A percentile compares a stretch with the other conserved stretches of the same genome.
Evolutionary conservation across 2,113 vertebrate genomes (phyloP).

Genomic region (Ranitomeya imitator): DNA sequence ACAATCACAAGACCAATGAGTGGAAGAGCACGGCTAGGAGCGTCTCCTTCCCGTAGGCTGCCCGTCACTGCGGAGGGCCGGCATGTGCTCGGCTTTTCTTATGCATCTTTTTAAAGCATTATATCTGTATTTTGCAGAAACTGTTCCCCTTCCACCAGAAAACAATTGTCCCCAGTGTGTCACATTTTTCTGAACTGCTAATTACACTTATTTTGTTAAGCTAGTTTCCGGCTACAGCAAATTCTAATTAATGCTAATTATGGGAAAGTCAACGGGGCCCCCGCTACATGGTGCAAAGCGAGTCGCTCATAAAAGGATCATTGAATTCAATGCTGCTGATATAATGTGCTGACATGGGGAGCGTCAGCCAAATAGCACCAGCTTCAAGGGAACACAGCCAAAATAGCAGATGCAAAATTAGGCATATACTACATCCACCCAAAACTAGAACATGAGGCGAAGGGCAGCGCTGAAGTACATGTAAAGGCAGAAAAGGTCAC

Average conservation of each 20-base stretch:
- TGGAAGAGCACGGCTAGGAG: no score
- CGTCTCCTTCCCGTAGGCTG: no score
- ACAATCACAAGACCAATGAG: no score
- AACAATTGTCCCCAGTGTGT: background rate
- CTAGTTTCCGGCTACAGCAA: background rate
- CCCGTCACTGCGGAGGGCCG: no score
- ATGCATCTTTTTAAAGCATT: no score
- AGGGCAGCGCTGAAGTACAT: no score
- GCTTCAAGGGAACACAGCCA: background rate
- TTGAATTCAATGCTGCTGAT: slow-evolving; percentile 5
- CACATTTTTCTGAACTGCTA: background rate
- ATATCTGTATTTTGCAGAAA: background rate
- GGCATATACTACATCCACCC: no score
- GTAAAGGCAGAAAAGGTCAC: no score
- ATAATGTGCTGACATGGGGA: background rate
- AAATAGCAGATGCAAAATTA: background rate
- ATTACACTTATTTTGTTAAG: background rate
- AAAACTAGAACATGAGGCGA: no score
- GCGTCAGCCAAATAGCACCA: background rate
- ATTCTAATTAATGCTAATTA: slow-evolving; percentile 17
- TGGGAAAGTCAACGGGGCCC: background rate
- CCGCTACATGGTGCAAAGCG: background rate
- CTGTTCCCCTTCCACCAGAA: background rate
- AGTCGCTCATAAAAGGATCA: slow-evolving; percentile 5
- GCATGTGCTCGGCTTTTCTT: no score